Base-by-base conservation (phyloP, 2,113 vertebrate species). In the Rhinolophus ferrumequinum region DNA sequence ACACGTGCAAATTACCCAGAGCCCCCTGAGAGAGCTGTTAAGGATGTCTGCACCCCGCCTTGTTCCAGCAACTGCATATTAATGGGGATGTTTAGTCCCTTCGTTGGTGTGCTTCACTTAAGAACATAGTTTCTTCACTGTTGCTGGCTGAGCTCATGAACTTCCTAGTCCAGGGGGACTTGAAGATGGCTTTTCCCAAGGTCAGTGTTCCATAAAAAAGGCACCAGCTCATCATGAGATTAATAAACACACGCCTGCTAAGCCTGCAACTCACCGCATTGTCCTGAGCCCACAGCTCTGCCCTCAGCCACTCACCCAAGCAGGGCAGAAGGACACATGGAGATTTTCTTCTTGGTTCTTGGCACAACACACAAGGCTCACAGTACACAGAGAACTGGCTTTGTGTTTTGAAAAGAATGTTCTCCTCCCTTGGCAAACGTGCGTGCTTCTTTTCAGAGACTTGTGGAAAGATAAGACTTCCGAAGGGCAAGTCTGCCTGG, bases 271-370 rank as follows among this genome's bases (percentile, higher is more conserved):
- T 84, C 93, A 93, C 69, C 24, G 24, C n/a, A 0, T 18, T 52
- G 41, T 80, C 54, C 84, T n/a, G 50, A 41, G 56, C 21, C 38
- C 56, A 30, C 60, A 24, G 38, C 80, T 75, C 69, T 88, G n/a
- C 84, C 93, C 92, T 96, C 87, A 94, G 80, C 88, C 94, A 24
- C 84, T 94, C 95, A 60, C 76, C 0, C 0, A 83, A 76, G 84
- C 64, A 19, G 56, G 88, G 90, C 96, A 80, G 93, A 94, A 97
- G 81, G 66, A 28, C 6, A 64, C 35, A 22, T n/a, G 67, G 58
- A 33, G 77, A 30, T 93, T 97, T 96, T 95, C 62, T 82, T 66
- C 47, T 87, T 44, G n/a, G 38, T 75, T 95, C 72, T 58, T 87
- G 91, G 80, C 56, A 70, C 56, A 26, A 1, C 26, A 44, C 12